Evolutionary conservation across 2,888 invertebrate species (phyloP).

Genomic region (Seladonia tumulorum): DNA sequence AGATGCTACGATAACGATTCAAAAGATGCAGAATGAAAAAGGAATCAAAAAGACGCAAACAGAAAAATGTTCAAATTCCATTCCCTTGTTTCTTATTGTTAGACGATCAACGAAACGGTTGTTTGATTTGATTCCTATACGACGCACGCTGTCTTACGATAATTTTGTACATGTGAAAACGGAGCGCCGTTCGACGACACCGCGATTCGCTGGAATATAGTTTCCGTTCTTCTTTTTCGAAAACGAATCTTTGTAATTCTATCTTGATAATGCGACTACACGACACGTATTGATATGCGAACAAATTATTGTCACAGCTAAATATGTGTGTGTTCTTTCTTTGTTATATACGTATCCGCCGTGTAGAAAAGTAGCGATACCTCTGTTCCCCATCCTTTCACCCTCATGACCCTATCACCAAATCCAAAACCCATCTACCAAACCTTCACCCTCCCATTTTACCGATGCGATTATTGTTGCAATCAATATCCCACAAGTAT

Average conservation of each 20-base stretch:
- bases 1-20: slow-evolving; percentile 13
- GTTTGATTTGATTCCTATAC: slow-evolving; percentile 52
- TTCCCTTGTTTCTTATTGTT: slow-evolving; percentile 42
- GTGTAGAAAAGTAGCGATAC: slow-evolving; percentile 41
- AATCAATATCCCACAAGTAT: slow-evolving; percentile 52
- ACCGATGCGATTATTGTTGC: slow-evolving; percentile 52
- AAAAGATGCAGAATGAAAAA: background rate
- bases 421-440: background rate
- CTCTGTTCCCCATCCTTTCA: slow-evolving; percentile 13
- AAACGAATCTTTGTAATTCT: slow-evolving; percentile 43
- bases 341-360: slow-evolving; percentile 57
- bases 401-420: background rate
- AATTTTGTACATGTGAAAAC: slow-evolving; percentile 48
- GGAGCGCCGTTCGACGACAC: slow-evolving; percentile 15
- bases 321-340: slow-evolving; percentile 57
- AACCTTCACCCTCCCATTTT: background rate
- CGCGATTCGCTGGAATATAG: slow-evolving; percentile 20
- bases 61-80: slow-evolving; percentile 37
- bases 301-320: slow-evolving; percentile 51
- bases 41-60: background rate
- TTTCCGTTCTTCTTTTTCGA: slow-evolving; percentile 22
- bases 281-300: slow-evolving; percentile 51
- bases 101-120: slow-evolving; percentile 32
- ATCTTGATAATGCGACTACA: slow-evolving; percentile 44
- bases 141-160: slow-evolving; percentile 32